Percentiles rank a stretch among this genome's conserved stretches.
phyloP scores from a whole-genome alignment of 1,140 invertebrate species.

The Andricus grossulariae region DNA sequence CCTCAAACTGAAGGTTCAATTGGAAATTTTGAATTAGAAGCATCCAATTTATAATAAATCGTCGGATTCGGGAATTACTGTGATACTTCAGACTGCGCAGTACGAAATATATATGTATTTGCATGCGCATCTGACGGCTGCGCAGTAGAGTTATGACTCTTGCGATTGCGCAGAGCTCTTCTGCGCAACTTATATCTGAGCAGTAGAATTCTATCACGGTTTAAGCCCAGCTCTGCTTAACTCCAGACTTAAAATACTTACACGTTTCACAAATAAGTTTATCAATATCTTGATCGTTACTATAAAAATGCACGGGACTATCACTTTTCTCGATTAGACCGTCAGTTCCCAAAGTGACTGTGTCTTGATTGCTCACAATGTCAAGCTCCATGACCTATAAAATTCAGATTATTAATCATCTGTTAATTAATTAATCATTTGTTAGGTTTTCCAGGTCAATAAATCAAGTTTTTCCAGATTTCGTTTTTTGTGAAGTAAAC shows the following conservation, averaged over 20 bases:
- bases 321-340: slow-evolving; percentile 56
- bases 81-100: too few relatives aligned
- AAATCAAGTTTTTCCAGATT: too few relatives aligned
- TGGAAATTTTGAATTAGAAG: too few relatives aligned
- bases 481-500: too few relatives aligned
- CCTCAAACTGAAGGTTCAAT: too few relatives aligned
- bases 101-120: too few relatives aligned
- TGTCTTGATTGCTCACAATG: slow-evolving; percentile 72
- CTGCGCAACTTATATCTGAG: background rate
- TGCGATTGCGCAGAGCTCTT: too few relatives aligned
- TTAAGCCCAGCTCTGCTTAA: background rate
- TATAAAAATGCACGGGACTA: slow-evolving; percentile 30
- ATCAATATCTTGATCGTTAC: slow-evolving; percentile 24
- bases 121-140: too few relatives aligned
- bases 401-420: slow-evolving; percentile 23
- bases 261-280: background rate
- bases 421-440: slow-evolving; percentile 22
- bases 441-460: too few relatives aligned
- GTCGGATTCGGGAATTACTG: too few relatives aligned
- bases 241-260: slow-evolving; percentile 9
- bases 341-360: slow-evolving; percentile 78
- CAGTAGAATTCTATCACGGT: slow-evolving; percentile 21
- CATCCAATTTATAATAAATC: too few relatives aligned
- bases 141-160: too few relatives aligned
- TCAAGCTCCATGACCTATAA: slow-evolving; percentile 78